phyloP scores from a whole-genome alignment of 2,888 invertebrate genomes.

The Leptinotarsa tumamoca region DNA sequence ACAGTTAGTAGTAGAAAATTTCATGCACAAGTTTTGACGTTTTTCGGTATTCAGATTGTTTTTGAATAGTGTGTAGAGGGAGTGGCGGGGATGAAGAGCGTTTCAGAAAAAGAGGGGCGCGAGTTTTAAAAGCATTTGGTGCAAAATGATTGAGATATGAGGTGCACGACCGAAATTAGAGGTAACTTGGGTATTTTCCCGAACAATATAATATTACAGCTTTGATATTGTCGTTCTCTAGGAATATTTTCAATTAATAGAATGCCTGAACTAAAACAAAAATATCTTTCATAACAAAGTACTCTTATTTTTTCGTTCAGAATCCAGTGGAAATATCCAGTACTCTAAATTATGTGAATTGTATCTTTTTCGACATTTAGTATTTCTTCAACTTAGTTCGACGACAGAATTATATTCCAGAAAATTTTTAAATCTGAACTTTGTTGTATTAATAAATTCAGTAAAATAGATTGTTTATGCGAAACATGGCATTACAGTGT shows the following conservation, averaged over 20 bases:
- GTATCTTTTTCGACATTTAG: too few species aligned
- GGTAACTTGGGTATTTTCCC: slow-evolving; percentile 26
- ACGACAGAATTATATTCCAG: too few species aligned
- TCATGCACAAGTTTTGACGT: slow-evolving; percentile 60
- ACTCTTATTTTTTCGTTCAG: too few species aligned
- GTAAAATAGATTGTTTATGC: not conserved
- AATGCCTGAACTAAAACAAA: too few species aligned
- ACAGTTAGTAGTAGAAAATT: slow-evolving; percentile 59
- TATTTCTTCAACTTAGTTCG: too few species aligned
- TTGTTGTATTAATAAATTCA: not conserved
- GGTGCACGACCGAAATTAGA: slow-evolving; percentile 38
- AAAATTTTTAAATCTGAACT: too few species aligned
- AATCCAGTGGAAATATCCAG: too few species aligned
- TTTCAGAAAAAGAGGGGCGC: slow-evolving; percentile 31
- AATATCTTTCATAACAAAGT: too few species aligned
- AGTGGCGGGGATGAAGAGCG: slow-evolving; percentile 20
- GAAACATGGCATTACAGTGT: not conserved
- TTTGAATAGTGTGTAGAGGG: slow-evolving; percentile 57
- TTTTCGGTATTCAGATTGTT: slow-evolving; percentile 45
- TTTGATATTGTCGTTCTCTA: too few species aligned
- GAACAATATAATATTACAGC: not conserved
- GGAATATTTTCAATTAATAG: too few species aligned
- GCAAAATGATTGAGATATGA: slow-evolving; percentile 55
- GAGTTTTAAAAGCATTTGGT: slow-evolving; percentile 40
- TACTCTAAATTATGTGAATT: too few species aligned